These are phyloP conservation scores for Corella eumyota DNA, from an alignment of 23 tunicate genomes.

Conservation along the genomic window DNA sequence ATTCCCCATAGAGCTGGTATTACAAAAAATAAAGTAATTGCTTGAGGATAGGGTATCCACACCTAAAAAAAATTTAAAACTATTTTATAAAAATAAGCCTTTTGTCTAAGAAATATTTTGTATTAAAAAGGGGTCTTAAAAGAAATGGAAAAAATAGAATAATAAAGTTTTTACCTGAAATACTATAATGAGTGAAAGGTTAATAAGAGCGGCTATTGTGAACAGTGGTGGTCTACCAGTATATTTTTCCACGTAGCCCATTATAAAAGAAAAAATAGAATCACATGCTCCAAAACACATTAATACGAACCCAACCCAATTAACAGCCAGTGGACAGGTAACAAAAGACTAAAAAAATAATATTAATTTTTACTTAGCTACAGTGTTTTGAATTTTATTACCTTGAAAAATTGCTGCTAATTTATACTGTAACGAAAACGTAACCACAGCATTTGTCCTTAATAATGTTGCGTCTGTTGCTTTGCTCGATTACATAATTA, in stretches of 20 bases:
- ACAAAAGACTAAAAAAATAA: conserved; percentile 54
- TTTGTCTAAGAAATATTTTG: too few species aligned
- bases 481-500: neutral
- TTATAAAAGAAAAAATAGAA: conserved; percentile 57
- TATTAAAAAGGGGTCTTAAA: too few species aligned
- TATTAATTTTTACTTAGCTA: neutral
- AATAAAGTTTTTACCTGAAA: conserved; percentile 66
- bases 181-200: conserved; percentile 60
- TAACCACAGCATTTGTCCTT: neutral
- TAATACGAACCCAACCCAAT: conserved; percentile 93
- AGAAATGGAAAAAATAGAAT: too few species aligned
- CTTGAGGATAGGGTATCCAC: conserved; percentile 72
- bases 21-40: conserved; percentile 40
- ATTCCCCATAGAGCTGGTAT: conserved; percentile 86
- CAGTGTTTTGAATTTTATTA: neutral
- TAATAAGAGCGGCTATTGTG: conserved; percentile 42
- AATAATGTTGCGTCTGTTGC: too few species aligned
- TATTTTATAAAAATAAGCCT: too few species aligned
- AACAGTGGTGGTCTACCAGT: conserved; percentile 61
- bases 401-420: neutral
- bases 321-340: conserved; percentile 80
- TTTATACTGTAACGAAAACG: neutral
- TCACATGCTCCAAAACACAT: conserved; percentile 79
- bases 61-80: too few species aligned
- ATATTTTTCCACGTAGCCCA: conserved; percentile 68